Conservation (phyloP, 2,888 invertebrate genomes). For the Didymodactylos carnosus region DNA sequence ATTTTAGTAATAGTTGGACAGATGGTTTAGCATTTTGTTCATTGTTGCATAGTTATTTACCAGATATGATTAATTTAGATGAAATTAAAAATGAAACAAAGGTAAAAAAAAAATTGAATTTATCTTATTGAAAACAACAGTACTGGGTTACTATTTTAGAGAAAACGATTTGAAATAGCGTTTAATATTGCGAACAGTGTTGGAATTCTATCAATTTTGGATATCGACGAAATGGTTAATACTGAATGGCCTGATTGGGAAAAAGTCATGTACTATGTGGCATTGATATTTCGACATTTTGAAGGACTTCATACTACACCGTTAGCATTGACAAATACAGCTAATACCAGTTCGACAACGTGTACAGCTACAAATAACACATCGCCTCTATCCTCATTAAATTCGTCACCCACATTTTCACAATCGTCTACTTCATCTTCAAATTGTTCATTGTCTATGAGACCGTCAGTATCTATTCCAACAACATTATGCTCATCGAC, state of each 20-base stretch:
- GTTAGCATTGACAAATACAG: too few relatives aligned
- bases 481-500: neutral
- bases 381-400: neutral
- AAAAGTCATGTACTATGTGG: neutral
- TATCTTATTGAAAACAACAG: neutral
- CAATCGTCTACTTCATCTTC: neutral
- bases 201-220: neutral
- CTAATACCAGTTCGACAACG: neutral
- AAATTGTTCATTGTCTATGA: neutral
- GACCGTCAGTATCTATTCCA: neutral
- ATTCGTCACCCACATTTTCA: neutral
- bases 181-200: neutral
- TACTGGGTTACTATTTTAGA: neutral
- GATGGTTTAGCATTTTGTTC: neutral
- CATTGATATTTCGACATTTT: neutral
- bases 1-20: neutral
- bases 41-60: neutral
- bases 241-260: neutral
- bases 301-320: neutral
- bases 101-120: too few relatives aligned
- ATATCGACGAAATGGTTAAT: neutral
- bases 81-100: neutral
- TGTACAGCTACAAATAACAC: neutral
- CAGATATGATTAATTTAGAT: neutral
- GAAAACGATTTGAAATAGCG: neutral